Evolutionary conservation across 2,797 vertebrate genomes (phyloP).

Genomic region (Cyprinodon diabolis): DNA sequence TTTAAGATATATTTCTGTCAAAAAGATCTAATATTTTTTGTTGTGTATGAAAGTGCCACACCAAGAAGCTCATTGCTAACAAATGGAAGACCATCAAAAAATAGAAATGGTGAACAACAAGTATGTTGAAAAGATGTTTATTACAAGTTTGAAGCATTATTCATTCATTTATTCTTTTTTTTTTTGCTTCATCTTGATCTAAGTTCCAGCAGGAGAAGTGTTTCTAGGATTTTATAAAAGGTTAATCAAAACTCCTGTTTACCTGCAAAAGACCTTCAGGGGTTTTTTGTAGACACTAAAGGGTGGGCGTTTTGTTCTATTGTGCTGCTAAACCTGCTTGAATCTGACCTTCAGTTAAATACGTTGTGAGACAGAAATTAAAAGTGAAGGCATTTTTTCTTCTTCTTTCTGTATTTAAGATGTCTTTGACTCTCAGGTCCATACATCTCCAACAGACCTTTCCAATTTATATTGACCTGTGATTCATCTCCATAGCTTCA

Average conservation of each 20-base stretch:
- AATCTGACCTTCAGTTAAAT: neutral
- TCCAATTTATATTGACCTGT: neutral
- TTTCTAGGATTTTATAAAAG: conserved; percentile 3
- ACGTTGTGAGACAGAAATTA: neutral
- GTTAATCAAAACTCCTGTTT: conserved; percentile 8
- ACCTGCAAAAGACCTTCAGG: conserved; percentile 6
- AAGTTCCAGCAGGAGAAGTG: neutral
- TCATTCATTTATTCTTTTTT: conserved; percentile 6
- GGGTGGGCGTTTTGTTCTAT: conserved; percentile 2
- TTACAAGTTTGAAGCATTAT: neutral
- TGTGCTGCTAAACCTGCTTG: neutral
- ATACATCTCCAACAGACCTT: neutral
- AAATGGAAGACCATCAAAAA: neutral
- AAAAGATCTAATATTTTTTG: neutral
- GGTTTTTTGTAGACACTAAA: conserved; percentile 3
- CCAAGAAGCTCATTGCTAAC: neutral
- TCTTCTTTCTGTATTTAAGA: neutral
- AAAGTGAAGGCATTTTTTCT: neutral
- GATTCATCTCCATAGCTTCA: neutral
- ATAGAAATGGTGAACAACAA: neutral
- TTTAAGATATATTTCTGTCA: neutral
- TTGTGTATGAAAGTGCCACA: neutral
- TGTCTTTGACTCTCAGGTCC: neutral
- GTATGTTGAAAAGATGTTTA: neutral
- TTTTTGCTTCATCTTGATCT: conserved; percentile 1